phyloP scores from a whole-genome alignment of 2,797 vertebrate genomes.

The Pangasius mekongensis region DNA sequence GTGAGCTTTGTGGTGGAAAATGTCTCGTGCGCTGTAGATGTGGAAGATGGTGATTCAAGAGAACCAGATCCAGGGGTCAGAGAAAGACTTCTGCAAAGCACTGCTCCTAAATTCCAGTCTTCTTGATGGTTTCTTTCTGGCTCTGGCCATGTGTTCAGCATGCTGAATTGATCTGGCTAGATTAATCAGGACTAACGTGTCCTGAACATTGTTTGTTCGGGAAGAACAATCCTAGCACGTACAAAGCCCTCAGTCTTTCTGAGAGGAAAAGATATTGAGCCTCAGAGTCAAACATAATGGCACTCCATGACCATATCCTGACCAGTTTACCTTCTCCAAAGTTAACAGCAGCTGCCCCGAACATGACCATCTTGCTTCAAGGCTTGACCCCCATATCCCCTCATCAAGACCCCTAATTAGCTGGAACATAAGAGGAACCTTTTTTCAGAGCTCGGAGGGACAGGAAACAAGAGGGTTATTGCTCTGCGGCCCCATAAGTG shows the following conservation, averaged over 20 bases:
- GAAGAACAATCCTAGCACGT: conserved; percentile 5
- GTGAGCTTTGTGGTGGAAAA: conserved; percentile 44
- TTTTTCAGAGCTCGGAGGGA: conserved; percentile 31
- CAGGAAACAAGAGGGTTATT: conserved; percentile 34
- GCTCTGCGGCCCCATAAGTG: conserved; percentile 24
- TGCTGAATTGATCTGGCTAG: background rate
- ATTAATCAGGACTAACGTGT: conserved; percentile 25
- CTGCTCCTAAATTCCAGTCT: conserved; percentile 23
- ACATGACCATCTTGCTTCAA: conserved; percentile 36
- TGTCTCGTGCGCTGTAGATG: conserved; percentile 11
- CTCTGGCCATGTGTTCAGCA: background rate
- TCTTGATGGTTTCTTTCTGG: conserved; percentile 1
- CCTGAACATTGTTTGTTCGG: conserved; percentile 26
- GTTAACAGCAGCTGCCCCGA: conserved; percentile 52
- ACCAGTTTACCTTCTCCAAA: conserved; percentile 49
- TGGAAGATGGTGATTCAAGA: conserved; percentile 35
- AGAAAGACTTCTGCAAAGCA: conserved; percentile 18
- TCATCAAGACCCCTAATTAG: conserved; percentile 46
- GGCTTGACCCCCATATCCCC: conserved; percentile 38
- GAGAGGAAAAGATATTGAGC: conserved; percentile 19
- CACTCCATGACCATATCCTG: conserved; percentile 15
- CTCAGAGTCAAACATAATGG: conserved; percentile 10
- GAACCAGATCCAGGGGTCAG: conserved; percentile 18
- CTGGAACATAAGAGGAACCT: conserved; percentile 42
- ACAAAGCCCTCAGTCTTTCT: background rate